Conservation (phyloP, 2,888 invertebrate genomes). For the Melanophora roralis region DNA sequence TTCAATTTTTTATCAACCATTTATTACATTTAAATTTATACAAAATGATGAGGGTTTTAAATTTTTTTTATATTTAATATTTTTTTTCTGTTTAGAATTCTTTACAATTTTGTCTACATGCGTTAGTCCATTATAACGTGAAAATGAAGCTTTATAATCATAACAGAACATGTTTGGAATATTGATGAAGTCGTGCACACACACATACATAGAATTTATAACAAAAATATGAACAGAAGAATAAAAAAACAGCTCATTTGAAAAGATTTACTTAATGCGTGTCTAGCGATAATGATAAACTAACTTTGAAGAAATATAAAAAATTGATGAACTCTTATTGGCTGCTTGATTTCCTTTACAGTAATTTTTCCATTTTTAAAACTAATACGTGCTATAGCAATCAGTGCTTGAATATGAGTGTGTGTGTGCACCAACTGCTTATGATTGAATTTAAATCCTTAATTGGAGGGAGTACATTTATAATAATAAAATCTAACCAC, state of each 20-base stretch:
- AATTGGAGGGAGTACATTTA: conserved; percentile 28
- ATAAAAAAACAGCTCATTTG: conserved; percentile 2
- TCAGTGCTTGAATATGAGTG: not conserved
- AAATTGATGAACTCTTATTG: conserved; percentile 41
- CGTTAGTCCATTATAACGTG: conserved; percentile 45
- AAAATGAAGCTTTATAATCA: conserved; percentile 60
- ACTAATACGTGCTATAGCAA: conserved; percentile 42
- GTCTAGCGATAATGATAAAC: conserved; percentile 42
- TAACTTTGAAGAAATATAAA: conserved; percentile 44
- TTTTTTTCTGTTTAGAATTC: not conserved
- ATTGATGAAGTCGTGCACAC: conserved; percentile 57
- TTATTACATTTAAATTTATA: no score
- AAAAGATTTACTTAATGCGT: conserved; percentile 39
- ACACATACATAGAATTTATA: not conserved
- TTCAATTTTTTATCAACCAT: no score
- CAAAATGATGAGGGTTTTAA: no score
- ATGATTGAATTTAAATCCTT: conserved; percentile 25
- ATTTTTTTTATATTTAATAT: not conserved
- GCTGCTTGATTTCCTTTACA: conserved; percentile 29
- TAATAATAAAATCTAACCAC: conserved; percentile 32
- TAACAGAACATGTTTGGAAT: conserved; percentile 59
- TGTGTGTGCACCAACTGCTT: not conserved
- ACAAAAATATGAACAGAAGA: not conserved
- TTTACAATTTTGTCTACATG: not conserved
- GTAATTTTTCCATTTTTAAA: conserved; percentile 3